These are phyloP conservation scores for Phyllostomus hastatus DNA, from an alignment of 2,113 vertebrate species.

Conservation along the genomic window DNA sequence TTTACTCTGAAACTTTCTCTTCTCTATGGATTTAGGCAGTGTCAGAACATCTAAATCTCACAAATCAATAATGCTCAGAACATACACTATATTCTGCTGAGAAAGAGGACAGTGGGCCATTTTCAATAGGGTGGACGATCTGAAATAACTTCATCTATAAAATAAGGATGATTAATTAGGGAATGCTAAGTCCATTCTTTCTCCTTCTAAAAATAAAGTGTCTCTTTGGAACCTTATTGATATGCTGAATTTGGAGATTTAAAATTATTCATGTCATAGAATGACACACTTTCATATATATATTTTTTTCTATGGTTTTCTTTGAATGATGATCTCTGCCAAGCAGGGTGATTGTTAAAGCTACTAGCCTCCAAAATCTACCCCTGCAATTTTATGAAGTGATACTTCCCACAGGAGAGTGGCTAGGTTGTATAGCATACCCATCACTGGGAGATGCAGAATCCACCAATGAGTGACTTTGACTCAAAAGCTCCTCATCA, in stretches of 20 bases:
- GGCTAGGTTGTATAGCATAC: neutral
- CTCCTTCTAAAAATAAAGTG: neutral
- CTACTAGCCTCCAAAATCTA: neutral
- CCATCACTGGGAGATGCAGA: neutral
- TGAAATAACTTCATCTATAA: neutral
- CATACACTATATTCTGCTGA: neutral
- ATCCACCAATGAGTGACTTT: neutral
- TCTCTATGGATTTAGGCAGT: neutral
- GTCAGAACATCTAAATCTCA: neutral
- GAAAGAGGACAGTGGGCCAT: neutral
- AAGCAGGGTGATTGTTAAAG: neutral
- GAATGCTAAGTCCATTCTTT: neutral
- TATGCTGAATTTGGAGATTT: neutral
- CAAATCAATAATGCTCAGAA: neutral
- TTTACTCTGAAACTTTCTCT: neutral
- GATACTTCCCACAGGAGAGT: neutral
- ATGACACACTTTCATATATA: neutral
- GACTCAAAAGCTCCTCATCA: neutral
- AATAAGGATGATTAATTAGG: neutral
- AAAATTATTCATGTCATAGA: neutral
- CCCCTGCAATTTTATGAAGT: neutral
- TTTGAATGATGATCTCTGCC: neutral
- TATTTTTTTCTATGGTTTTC: neutral
- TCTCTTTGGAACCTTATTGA: conserved; percentile 12
- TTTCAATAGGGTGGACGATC: neutral